Evolutionary conservation across 92 coral and sea anemone species (phyloP), one percentile per base, ranked within the genome.

Genomic region (Phenganax subtilis): DNA sequence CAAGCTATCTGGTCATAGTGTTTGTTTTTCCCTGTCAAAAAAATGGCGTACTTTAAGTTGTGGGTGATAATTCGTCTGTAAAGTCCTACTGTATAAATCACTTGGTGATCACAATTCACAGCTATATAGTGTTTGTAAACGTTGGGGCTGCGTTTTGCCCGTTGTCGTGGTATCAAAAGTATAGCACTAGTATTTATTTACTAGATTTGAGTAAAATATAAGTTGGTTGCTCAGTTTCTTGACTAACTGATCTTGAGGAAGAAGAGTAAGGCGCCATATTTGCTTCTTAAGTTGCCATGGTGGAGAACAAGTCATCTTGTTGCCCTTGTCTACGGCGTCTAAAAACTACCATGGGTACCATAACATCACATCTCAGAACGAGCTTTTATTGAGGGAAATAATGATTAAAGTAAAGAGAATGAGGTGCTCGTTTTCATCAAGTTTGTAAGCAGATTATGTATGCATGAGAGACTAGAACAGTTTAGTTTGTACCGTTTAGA

Each of bases 291-390:
- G 83, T 79, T 79, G 83, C 83, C 83, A 79, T 79, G 83, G 83
- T 79, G 83, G 83, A 79, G 20, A 65, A 65, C 47, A 1, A 37
- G 47, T 37, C 47, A 60, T 69, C 51, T 79, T 60, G 83, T 79
- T 65, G 83, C 83, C 81, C 83, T 65, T 79, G 83, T 79, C 83
- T 79, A 79, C 83, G 83, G 83, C 83, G 83, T 79, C 83, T 30
- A 54, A 79, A 65, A 62, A 63, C 73, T 68, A 68, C 51, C 75
- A 16, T 64, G 56, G 47, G 71, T 64, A 76, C 53, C 55, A 58
- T 28, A 64, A 31, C 27, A 30, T 27, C 29, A 30, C 81, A 2
- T 57, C 12, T 37, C 52, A 6, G 25, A 53, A 53, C 30, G 59
- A 15, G 28, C 59, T 74, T 47, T 56, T 74, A 17, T 51, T 60